phyloP scores from a whole-genome alignment of 2,113 vertebrate genomes.

The Lethenteron camtschaticum region DNA sequence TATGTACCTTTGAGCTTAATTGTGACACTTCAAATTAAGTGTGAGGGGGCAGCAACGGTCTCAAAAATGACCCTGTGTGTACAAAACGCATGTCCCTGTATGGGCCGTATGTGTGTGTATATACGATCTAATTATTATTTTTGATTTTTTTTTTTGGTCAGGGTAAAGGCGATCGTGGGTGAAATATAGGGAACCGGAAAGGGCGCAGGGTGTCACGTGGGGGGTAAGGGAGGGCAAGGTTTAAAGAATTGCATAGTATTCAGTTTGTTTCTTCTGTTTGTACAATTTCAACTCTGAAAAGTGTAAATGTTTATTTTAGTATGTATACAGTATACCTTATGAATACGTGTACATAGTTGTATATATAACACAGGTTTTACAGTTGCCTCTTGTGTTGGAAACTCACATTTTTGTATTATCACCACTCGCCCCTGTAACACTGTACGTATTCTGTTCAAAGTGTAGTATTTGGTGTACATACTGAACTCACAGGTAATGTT shows the following conservation, averaged over 20 bases:
- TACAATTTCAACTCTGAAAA: not conserved
- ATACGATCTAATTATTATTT: too few relatives aligned
- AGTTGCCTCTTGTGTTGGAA: not conserved
- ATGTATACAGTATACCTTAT: not conserved
- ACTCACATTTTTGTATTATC: not conserved
- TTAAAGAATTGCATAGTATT: not conserved
- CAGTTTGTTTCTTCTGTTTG: slow-evolving; percentile 4
- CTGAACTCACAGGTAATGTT: slow-evolving; percentile 1
- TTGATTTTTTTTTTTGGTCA: too few relatives aligned
- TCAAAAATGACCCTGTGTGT: too few relatives aligned
- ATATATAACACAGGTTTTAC: not conserved
- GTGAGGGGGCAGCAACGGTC: too few relatives aligned
- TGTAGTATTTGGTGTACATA: slow-evolving; percentile 4
- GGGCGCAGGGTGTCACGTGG: not conserved
- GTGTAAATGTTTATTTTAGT: slow-evolving; percentile 5
- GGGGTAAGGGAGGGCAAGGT: not conserved
- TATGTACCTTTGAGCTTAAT: too few relatives aligned
- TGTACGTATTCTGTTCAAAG: slow-evolving; percentile 6
- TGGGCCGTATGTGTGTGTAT: too few relatives aligned
- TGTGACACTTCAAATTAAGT: too few relatives aligned
- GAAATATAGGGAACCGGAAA: too few relatives aligned
- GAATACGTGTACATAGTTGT: slow-evolving; percentile 3
- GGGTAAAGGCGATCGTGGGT: too few relatives aligned
- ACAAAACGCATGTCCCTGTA: too few relatives aligned
- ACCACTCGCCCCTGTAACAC: slow-evolving; percentile 2